Conservation (phyloP, 2,888 invertebrate genomes). For the Oligia fasciuncula region DNA sequence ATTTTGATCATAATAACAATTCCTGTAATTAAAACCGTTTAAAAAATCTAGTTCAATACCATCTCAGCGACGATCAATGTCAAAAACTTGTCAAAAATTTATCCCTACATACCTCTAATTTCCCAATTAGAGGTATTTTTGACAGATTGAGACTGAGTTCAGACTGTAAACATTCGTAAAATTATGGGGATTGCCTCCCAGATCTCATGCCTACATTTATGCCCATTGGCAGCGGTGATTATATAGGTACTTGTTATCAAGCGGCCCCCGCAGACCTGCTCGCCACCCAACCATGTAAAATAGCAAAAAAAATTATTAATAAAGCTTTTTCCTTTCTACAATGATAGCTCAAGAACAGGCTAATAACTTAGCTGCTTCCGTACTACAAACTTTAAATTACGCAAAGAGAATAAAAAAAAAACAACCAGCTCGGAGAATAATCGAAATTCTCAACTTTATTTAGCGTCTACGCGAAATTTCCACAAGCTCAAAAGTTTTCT, state of each 20-base stretch:
- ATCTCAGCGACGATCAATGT: background rate
- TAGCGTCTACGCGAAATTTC: constrained; percentile 44
- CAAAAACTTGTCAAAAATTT: background rate
- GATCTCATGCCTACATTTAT: no score
- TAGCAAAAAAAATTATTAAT: background rate
- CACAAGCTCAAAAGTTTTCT: constrained; percentile 58
- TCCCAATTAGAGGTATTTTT: background rate
- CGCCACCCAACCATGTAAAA: background rate
- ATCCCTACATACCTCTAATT: background rate
- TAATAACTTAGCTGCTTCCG: constrained; percentile 16
- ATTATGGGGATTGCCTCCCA: no score
- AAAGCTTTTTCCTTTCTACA: constrained; percentile 21
- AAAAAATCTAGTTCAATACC: background rate
- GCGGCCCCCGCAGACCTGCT: background rate
- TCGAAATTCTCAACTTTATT: constrained; percentile 61
- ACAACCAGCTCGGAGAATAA: constrained; percentile 49
- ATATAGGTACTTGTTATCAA: background rate
- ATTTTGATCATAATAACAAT: background rate
- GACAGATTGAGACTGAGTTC: no score
- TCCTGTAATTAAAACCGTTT: background rate
- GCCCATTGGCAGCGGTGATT: no score
- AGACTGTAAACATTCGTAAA: no score
- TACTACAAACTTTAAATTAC: constrained; percentile 50
- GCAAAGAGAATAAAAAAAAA: constrained; percentile 44
- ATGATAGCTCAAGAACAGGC: constrained; percentile 1